Evolutionary conservation across 2,797 vertebrate genomes (phyloP).

Genomic region (Trematomus bernacchii): DNA sequence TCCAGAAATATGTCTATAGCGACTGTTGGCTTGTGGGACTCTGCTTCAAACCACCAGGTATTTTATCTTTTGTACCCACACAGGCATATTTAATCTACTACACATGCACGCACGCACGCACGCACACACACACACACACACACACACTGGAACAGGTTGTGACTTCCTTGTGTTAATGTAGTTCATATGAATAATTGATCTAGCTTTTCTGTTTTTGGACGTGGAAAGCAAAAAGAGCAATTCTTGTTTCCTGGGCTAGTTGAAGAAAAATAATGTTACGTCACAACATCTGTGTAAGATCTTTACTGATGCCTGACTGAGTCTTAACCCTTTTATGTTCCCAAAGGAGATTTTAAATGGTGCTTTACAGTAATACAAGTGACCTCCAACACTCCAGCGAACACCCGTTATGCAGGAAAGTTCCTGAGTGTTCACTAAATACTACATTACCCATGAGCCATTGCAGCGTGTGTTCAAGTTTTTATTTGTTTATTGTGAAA

Average conservation of each 20-base stretch:
- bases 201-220: not conserved
- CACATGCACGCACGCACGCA: not conserved
- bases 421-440: not conserved
- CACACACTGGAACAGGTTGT: not conserved
- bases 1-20: constrained; percentile 6
- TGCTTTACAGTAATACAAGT: not conserved
- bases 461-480: not conserved
- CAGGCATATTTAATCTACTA: not conserved
- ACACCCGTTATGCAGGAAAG: not conserved
- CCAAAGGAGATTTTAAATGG: not conserved
- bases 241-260: not conserved
- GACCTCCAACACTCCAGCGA: not conserved
- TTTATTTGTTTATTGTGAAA: too few species aligned
- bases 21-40: too few species aligned
- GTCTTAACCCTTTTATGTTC: not conserved
- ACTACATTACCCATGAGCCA: not conserved
- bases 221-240: not conserved
- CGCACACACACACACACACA: not conserved
- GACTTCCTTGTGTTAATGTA: not conserved
- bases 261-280: not conserved
- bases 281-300: not conserved
- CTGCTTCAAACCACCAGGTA: too few species aligned
- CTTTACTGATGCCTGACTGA: not conserved
- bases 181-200: not conserved
- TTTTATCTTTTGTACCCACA: constrained; percentile 7